Conservation (phyloP, 1,140 invertebrate genomes). For the Charaxes varanes region DNA sequence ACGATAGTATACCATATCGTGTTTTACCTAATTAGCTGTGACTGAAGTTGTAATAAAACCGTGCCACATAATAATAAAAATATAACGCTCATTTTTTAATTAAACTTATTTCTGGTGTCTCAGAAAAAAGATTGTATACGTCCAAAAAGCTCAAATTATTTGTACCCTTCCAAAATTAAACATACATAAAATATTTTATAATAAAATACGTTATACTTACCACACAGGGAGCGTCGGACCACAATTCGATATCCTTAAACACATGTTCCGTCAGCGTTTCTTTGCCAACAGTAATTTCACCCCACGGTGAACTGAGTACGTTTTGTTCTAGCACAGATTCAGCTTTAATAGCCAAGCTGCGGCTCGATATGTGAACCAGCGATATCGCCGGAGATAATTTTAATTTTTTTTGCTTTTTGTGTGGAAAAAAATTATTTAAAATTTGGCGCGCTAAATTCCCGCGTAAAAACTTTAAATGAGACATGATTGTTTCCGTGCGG, state of each 20-base stretch:
- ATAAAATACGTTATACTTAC: conserved; percentile 59
- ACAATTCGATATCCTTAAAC: conserved; percentile 69
- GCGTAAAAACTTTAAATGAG: conserved; percentile 62
- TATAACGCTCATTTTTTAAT: no score
- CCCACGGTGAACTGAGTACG: conserved; percentile 64
- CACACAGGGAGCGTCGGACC: conserved; percentile 71
- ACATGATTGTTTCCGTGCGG: conserved; percentile 47
- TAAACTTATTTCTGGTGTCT: no score
- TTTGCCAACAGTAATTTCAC: conserved; percentile 66
- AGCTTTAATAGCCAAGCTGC: conserved; percentile 45
- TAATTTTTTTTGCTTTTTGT: conserved; percentile 32
- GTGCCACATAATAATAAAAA: no score
- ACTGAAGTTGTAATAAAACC: no score
- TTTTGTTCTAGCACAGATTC: conserved; percentile 49
- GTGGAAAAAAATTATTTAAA: conserved; percentile 30
- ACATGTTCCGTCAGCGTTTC: conserved; percentile 72
- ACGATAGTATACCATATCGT: no score
- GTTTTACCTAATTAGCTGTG: no score
- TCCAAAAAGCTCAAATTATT: no score
- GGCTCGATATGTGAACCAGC: conserved; percentile 18
- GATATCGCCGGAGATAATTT: conserved; percentile 20
- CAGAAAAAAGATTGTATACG: no score
- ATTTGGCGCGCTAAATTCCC: conserved; percentile 53
- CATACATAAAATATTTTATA: not conserved
- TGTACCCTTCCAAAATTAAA: no score